A percentile compares a stretch with the other conserved stretches of the same genome.
phyloP scores from a whole-genome alignment of 2,888 invertebrate species.

The Drosophila heteroneura region DNA sequence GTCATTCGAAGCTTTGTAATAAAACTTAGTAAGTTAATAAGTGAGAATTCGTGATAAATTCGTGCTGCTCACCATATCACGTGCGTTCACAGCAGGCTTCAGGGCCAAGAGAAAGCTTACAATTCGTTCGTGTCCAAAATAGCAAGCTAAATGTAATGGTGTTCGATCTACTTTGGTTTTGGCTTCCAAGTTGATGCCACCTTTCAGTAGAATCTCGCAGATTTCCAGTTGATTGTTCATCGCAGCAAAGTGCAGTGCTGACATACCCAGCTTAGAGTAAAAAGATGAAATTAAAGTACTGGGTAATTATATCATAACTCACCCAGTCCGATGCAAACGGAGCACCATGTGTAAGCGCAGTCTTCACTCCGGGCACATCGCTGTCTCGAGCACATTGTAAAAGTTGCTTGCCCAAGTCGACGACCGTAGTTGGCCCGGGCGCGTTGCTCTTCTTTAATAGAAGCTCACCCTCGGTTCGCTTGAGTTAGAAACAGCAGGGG shows the following conservation, averaged over 20 bases:
- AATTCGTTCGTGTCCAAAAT: slow-evolving; percentile 92
- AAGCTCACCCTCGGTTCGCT: slow-evolving; percentile 80
- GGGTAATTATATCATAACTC: slow-evolving; percentile 56
- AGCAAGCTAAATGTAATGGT: slow-evolving; percentile 95
- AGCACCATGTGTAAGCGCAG: slow-evolving; percentile 93
- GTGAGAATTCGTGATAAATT: neutral
- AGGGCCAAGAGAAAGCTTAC: slow-evolving; percentile 89
- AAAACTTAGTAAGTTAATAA: neutral
- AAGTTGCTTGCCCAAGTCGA: slow-evolving; percentile 94
- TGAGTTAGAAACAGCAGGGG: neutral
- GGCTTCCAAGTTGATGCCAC: slow-evolving; percentile 95
- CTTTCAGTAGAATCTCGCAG: slow-evolving; percentile 92
- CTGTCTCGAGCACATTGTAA: slow-evolving; percentile 92
- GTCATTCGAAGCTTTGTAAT: slow-evolving; percentile 91
- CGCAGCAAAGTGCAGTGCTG: slow-evolving; percentile 94
- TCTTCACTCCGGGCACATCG: slow-evolving; percentile 90
- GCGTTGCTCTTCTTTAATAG: slow-evolving; percentile 58
- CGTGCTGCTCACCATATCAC: slow-evolving; percentile 89
- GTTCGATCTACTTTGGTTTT: slow-evolving; percentile 97
- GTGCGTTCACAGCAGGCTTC: slow-evolving; percentile 90
- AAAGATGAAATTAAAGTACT: neutral
- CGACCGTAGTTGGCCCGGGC: slow-evolving; percentile 81
- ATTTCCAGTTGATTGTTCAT: slow-evolving; percentile 92
- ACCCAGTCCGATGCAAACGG: slow-evolving; percentile 98
- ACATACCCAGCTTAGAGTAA: slow-evolving; percentile 91